These are phyloP conservation scores for Drosophila borealis DNA, from an alignment of 2,888 invertebrate genomes.

Conservation along the genomic window DNA sequence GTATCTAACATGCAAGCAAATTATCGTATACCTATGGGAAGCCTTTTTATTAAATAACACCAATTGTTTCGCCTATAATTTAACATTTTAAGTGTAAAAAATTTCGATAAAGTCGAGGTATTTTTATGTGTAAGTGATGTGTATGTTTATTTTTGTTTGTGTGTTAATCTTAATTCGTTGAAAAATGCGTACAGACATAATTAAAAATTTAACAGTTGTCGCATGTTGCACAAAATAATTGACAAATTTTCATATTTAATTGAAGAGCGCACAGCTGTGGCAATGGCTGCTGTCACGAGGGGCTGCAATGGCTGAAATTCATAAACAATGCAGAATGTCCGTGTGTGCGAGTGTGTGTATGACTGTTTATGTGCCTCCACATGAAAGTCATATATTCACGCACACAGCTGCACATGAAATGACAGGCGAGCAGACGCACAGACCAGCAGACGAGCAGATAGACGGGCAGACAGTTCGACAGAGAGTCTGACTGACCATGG, in stretches of 20 bases:
- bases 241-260: slow-evolving; percentile 82
- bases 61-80: neutral
- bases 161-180: slow-evolving; percentile 51
- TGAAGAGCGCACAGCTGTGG: slow-evolving; percentile 74
- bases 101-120: slow-evolving; percentile 13
- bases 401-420: slow-evolving; percentile 71
- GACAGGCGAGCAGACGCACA: slow-evolving; percentile 46
- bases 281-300: slow-evolving; percentile 67
- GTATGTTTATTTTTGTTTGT: slow-evolving; percentile 23
- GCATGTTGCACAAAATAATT: slow-evolving; percentile 80
- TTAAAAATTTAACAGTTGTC: slow-evolving; percentile 81
- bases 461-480: slow-evolving; percentile 6
- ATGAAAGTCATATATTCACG: slow-evolving; percentile 62
- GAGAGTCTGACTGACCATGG: slow-evolving; percentile 15
- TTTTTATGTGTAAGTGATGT: slow-evolving; percentile 12
- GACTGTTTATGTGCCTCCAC: slow-evolving; percentile 25
- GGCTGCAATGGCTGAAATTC: slow-evolving; percentile 65
- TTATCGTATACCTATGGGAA: too few relatives aligned
- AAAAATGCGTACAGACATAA: slow-evolving; percentile 61
- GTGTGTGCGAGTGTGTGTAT: slow-evolving; percentile 25
- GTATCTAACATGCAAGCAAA: too few relatives aligned
- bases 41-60: too few relatives aligned
- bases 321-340: slow-evolving; percentile 69
- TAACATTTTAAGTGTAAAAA: slow-evolving; percentile 1
- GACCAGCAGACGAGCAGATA: slow-evolving; percentile 1